Evolutionary conservation across 1,140 invertebrate species (phyloP), one percentile per base, ranked within the genome.

Genomic region (Zaprionus africanus): DNA sequence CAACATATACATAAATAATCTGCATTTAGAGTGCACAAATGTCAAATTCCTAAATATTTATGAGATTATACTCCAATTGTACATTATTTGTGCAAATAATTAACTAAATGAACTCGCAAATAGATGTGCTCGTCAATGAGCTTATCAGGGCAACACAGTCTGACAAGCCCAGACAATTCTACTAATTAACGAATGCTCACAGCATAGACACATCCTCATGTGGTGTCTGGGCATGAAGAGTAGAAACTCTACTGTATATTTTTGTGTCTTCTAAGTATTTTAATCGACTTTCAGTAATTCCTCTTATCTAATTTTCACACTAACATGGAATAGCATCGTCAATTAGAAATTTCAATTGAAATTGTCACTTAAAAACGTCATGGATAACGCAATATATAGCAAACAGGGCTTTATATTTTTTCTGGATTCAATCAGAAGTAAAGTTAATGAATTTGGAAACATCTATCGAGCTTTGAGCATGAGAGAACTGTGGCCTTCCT

Each of bases 281-380:
- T 0, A 49, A 49, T 22, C 19, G 5, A 22, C 11, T 49, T 49
- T 7, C 15, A 43, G 5, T 43, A n/a, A 22, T 22, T 22, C 46
- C 12, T 0, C 19, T 49, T 19, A 49, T 22, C 46, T 4, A 5
- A 11, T 9, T 49, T 49, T 49, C 17, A 11, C 17, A 11, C 1
- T 19, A 51, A 22, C 46, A 22, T 1, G 3, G 19, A 1, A 51
- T 22, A 49, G n/a, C n/a, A 26, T 5, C 36, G 22, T 53, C 22
- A 69, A 69, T 43, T 22, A 53, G 51, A 22, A 51, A 51, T 53
- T 69, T 68, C 54, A 78, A 70, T 78, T 78, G 19, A 49, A 64
- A 63, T 64, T 69, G 64, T 59, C 59, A 36, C 36, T 60, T 49
- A 34, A 28, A 64, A 41, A 15, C 26, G 41, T 22, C 24, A 19